Evolutionary conservation across 2,113 vertebrate genomes (phyloP), one percentile per base, ranked within the genome.

Genomic region (Variabilichromis moorii): DNA sequence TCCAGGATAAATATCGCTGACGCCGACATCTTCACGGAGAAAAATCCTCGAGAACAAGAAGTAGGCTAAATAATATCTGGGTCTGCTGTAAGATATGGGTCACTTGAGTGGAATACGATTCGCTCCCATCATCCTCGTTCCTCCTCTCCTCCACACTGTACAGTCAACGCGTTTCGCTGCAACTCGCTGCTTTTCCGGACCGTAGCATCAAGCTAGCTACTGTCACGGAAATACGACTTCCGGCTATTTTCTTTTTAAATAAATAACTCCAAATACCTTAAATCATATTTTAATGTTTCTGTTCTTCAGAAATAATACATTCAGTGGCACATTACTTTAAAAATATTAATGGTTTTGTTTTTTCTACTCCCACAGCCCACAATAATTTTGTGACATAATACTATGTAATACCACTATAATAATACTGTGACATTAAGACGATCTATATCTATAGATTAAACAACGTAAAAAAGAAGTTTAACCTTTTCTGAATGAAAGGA

Each of bases 1-100:
- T 97, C 97, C 28, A 97, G 94, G 78, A 97, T 95, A 82, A 97
- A 97, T 71, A 97, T 93, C 59, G 97, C 97, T 28, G 97, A 97
- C 47, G 96, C 96, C 21, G 97, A 96, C 97, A 97, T 97, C 19
- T 84, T 92, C 80, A 53, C 9, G 71, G 5, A 81, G 76, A 76
- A 14, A 73, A 88, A 42, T 73, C 68, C 82, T 86, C 26, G 28
- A 80, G 37, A 68, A 19, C 19, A 37, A 81, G 21, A 85, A 88
- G 5, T 11, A 81, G 71, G 28, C 9, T 13, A 6, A 78, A 26
- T 84, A 33, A 53, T 28, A 80, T 31, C 14, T 50, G 45, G 28
- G 73, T 89, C 55, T 85, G 5, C 81, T n/a, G 78, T 24, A 1
- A 47, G 54, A 93, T 94, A 9, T 90, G 90, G 93, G 92, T 93